Evolutionary conservation across 2,113 vertebrate genomes (phyloP).

Genomic region (Meles meles): DNA sequence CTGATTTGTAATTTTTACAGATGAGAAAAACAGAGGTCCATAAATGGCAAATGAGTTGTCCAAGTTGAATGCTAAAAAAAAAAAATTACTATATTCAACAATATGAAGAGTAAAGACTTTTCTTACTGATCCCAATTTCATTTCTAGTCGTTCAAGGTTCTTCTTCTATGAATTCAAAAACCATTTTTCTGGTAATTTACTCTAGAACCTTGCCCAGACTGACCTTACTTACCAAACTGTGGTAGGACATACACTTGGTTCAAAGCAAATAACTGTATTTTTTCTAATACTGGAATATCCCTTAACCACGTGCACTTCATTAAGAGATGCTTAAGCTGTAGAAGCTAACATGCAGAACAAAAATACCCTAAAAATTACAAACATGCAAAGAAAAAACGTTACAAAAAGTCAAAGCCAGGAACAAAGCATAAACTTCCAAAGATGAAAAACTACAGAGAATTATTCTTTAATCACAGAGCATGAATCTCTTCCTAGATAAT

Average conservation of each 20-base stretch:
- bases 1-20: not conserved
- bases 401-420: not conserved
- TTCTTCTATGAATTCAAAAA: not conserved
- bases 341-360: not conserved
- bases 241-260: not conserved
- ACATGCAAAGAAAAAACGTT: not conserved
- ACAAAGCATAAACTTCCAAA: not conserved
- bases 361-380: not conserved
- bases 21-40: not conserved
- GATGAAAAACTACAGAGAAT: not conserved
- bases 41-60: not conserved
- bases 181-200: not conserved
- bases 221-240: not conserved
- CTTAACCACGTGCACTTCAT: not conserved
- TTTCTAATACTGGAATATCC: not conserved
- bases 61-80: not conserved
- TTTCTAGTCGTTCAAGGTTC: not conserved
- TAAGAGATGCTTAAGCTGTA: not conserved
- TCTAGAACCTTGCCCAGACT: not conserved
- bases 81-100: constrained; percentile 7
- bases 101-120: not conserved
- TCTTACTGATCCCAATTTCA: not conserved
- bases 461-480: constrained; percentile 10
- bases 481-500: not conserved
- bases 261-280: not conserved